Evolutionary conservation across 2,113 vertebrate genomes (phyloP).

Genomic region (Takifugu flavidus): DNA sequence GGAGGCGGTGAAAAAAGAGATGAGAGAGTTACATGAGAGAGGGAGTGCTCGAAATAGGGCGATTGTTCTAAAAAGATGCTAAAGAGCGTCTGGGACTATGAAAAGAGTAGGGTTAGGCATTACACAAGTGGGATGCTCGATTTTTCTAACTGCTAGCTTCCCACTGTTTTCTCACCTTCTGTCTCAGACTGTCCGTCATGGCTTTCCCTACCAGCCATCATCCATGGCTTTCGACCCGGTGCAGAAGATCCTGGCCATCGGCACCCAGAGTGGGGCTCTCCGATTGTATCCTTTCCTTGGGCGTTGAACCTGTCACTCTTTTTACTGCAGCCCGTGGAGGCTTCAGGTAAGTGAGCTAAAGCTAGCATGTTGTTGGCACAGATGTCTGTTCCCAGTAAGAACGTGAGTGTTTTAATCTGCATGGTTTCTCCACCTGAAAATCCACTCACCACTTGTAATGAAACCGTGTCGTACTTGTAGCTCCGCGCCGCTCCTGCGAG

Average conservation of each 20-base stretch:
- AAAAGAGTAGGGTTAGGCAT: neutral
- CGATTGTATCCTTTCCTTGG: constrained; percentile 97
- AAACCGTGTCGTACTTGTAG: too few species aligned
- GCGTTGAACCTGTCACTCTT: constrained; percentile 13
- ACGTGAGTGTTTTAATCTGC: neutral
- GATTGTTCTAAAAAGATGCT: constrained; percentile 44
- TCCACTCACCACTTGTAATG: too few species aligned
- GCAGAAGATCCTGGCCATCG: constrained; percentile 97
- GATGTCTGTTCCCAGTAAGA: too few species aligned
- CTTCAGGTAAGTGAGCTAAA: constrained; percentile 56
- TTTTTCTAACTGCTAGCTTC: constrained; percentile 32
- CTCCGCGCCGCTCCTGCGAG: constrained; percentile 17
- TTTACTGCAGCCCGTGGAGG: neutral
- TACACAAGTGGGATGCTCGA: too few species aligned
- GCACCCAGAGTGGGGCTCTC: constrained; percentile 92
- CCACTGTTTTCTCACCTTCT: constrained; percentile 32
- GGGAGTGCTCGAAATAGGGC: constrained; percentile 52
- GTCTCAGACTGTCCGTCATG: constrained; percentile 94
- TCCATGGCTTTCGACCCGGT: constrained; percentile 98
- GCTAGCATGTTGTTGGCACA: constrained; percentile 6
- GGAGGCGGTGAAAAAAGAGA: constrained; percentile 50
- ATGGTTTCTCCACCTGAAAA: neutral
- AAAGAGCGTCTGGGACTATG: constrained; percentile 39
- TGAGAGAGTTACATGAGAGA: constrained; percentile 35
- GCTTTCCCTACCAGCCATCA: constrained; percentile 97